Conservation (phyloP, 2,797 vertebrate species). For the Rhincodon typus region DNA sequence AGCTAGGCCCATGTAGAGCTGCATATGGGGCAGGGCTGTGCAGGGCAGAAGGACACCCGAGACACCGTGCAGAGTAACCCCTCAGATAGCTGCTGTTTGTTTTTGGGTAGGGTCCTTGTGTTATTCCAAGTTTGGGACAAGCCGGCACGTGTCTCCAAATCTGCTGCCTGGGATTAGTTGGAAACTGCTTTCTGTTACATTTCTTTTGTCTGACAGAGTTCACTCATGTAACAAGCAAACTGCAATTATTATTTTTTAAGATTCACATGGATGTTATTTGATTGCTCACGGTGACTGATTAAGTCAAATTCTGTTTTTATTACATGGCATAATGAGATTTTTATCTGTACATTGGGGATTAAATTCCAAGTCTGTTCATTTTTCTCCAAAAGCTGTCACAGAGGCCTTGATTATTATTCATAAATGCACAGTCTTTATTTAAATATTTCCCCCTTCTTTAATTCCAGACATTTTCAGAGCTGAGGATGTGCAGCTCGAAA, state of each 20-base stretch:
- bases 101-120: background rate
- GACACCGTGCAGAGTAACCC: background rate
- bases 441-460: background rate
- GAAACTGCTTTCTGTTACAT: background rate
- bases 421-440: conserved; percentile 11
- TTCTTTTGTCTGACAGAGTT: background rate
- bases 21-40: too few species aligned
- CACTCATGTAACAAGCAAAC: conserved; percentile 15
- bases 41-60: too few species aligned
- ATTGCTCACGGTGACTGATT: conserved; percentile 16
- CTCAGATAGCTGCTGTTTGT: background rate
- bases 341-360: conserved; percentile 15
- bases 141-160: background rate
- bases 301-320: conserved; percentile 13
- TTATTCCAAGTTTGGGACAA: too few species aligned
- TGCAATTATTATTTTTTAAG: background rate
- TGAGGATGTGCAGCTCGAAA: background rate
- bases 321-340: conserved; percentile 30
- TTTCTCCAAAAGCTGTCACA: conserved; percentile 4
- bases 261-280: conserved; percentile 9
- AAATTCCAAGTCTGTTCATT: background rate
- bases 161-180: background rate
- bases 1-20: too few species aligned
- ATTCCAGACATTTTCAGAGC: background rate
- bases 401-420: conserved; percentile 17